Conservation (phyloP, 2,113 vertebrate species). For the Himantopus leucocephalus region DNA sequence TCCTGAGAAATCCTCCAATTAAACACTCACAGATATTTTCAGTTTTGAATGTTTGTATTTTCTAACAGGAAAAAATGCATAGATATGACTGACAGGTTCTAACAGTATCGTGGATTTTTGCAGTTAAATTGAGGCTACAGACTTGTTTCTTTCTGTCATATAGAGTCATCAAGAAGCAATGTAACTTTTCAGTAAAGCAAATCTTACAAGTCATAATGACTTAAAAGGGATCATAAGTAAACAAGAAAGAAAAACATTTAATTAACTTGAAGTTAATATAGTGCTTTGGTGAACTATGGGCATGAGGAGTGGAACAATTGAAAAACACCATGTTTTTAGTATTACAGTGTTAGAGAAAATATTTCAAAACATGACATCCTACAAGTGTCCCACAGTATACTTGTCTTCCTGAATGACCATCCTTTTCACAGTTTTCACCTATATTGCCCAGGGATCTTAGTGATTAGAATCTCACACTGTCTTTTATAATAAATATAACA, state of each 20-base stretch:
- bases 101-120: not conserved
- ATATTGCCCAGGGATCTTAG: not conserved
- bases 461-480: not conserved
- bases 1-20: not conserved
- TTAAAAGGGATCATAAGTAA: not conserved
- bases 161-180: not conserved
- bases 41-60: not conserved
- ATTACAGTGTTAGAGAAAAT: not conserved
- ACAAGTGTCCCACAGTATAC: no score
- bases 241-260: not conserved
- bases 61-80: not conserved
- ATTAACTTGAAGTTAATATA: not conserved
- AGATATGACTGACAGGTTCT: not conserved
- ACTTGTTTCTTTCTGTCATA: not conserved
- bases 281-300: not conserved
- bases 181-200: not conserved
- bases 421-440: not conserved
- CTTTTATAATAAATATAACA: not conserved
- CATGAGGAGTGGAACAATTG: not conserved
- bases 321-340: rapidly evolving
- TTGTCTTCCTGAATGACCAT: not conserved
- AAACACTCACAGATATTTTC: not conserved
- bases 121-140: not conserved
- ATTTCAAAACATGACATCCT: not conserved
- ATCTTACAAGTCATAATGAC: not conserved